Percentiles rank a stretch among this genome's conserved stretches.
Evolutionary conservation across 1,140 invertebrate species (phyloP).

Genomic region (Pseudomyrmex cubaensis): DNA sequence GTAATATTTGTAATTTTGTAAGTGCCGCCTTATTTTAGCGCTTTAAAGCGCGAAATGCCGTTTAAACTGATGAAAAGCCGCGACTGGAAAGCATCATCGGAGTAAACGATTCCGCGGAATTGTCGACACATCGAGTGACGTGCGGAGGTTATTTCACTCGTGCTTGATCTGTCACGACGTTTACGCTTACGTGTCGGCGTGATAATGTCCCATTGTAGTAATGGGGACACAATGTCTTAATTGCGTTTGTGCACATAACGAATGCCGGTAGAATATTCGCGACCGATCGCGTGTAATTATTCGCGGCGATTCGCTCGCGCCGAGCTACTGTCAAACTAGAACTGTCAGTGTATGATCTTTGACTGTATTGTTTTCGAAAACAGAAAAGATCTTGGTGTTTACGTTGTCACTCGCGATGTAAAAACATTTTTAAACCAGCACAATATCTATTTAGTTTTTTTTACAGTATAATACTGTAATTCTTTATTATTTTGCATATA

Average conservation of each 20-base stretch:
- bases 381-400: background rate
- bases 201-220: background rate
- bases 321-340: background rate
- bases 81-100: background rate
- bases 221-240: background rate
- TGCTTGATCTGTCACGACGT: background rate
- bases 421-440: background rate
- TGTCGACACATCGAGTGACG: background rate
- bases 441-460: background rate
- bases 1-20: conserved; percentile 44
- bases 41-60: background rate
- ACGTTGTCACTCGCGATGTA: background rate
- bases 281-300: background rate
- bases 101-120: background rate
- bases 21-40: conserved; percentile 22
- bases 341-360: background rate
- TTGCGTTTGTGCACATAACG: background rate
- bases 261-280: background rate
- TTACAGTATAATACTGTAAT: background rate
- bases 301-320: background rate
- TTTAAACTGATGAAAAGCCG: background rate
- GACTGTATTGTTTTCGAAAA: background rate
- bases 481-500: background rate
- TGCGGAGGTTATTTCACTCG: conserved; percentile 18
- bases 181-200: background rate